phyloP scores from a whole-genome alignment of 2,113 vertebrate species.

The Porphyrio hochstetteri region DNA sequence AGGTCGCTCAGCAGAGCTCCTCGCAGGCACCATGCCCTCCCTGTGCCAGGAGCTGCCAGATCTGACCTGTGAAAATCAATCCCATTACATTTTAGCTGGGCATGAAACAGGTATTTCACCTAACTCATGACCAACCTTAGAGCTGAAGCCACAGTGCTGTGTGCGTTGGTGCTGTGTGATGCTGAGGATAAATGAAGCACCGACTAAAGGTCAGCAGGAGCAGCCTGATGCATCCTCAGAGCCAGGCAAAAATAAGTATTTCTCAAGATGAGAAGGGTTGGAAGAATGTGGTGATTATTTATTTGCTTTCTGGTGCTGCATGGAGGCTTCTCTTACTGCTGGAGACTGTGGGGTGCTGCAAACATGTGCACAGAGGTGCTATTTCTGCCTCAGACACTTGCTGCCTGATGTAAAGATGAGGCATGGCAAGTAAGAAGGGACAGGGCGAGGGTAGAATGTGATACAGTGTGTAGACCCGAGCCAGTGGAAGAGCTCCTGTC shows the following conservation, averaged over 20 bases:
- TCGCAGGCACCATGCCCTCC: background rate
- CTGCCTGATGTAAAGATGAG: background rate
- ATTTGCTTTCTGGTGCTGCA: conserved; percentile 20
- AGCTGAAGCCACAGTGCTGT: background rate
- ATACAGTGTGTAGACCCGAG: background rate
- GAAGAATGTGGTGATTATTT: conserved; percentile 17
- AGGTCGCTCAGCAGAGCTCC: fast-evolving
- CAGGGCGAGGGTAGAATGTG: background rate
- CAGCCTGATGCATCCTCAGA: background rate
- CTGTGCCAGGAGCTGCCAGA: background rate
- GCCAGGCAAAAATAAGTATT: background rate
- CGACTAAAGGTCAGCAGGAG: background rate
- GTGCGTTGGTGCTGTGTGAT: background rate
- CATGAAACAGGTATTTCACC: background rate
- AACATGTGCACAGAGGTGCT: background rate
- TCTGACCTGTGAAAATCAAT: background rate
- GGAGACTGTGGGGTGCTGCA: background rate
- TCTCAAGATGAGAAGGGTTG: background rate
- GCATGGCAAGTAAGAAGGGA: background rate
- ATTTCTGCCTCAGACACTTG: conserved; percentile 14
- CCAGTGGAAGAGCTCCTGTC: fast-evolving
- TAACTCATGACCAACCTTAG: background rate
- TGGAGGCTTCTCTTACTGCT: background rate
- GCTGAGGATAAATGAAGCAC: conserved; percentile 19
- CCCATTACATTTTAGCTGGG: background rate